Conservation (phyloP, 2,113 vertebrate genomes). For the Ceyx melanurus region DNA sequence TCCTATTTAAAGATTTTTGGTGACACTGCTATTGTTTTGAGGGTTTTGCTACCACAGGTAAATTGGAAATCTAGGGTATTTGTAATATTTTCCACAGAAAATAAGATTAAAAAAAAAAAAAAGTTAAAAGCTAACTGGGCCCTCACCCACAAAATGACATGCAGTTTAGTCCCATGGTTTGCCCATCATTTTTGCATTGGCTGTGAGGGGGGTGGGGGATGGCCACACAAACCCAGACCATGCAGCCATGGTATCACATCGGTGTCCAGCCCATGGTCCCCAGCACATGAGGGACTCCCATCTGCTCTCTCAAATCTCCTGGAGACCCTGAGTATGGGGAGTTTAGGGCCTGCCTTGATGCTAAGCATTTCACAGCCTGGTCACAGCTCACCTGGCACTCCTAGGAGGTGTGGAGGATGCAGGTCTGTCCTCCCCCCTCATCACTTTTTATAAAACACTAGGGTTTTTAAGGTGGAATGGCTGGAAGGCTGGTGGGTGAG, state of each 20-base stretch:
- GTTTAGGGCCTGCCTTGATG: background rate
- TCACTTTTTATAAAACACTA: background rate
- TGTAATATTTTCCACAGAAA: background rate
- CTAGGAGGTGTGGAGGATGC: background rate
- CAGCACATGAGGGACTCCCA: background rate
- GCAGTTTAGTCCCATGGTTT: background rate
- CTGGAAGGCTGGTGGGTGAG: background rate
- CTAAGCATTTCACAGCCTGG: rapidly evolving
- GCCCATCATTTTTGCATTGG: background rate
- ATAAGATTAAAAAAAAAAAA: rapidly evolving
- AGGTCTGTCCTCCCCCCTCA: background rate
- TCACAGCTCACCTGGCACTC: rapidly evolving
- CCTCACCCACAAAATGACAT: rapidly evolving
- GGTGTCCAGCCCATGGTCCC: rapidly evolving
- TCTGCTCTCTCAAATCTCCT: background rate
- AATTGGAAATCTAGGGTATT: background rate
- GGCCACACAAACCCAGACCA: background rate
- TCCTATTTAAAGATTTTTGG: background rate
- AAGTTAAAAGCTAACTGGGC: background rate
- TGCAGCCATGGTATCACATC: background rate
- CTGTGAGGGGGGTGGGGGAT: background rate
- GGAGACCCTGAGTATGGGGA: background rate
- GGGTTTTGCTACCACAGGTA: background rate
- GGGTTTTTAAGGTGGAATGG: background rate
- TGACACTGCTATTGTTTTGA: background rate